Base-by-base conservation (phyloP, 2,888 invertebrate species). In the Petrolisthes manimaculis region DNA sequence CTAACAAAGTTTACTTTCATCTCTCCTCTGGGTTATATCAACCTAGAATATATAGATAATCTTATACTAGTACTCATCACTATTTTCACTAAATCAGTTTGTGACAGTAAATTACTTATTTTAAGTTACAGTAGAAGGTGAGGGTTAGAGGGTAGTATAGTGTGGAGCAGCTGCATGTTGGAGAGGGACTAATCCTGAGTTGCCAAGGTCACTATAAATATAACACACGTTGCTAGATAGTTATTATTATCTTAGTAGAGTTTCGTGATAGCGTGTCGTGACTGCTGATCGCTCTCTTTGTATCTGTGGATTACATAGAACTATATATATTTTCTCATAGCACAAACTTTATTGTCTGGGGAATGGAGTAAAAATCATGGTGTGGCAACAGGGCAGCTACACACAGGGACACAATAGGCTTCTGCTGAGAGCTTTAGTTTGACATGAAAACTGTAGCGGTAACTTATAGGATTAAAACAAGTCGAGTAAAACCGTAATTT, bases 381-480 rank as follows among this genome's bases (percentile, higher is more conserved):
- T 14, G 24, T 12, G 54, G 21, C 53, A 37, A 54, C 18, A 5
- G 14, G n/a, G 21, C 14, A 53, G 14, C 77, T 24, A 14, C 77
- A 78, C 61, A 37, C 18, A 61, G 79, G 54, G 79, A 85, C 85
- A 85, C 85, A 85, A 85, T 85, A n/a, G 85, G 69, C 85, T 79
- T 84, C 37, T 79, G 21, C 79, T 78, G 75, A 67, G 53, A 85
- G 53, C 69, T 79, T 79, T 51, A 87, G 69, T 24, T n/a, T 75
- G 37, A 51, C 78, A 83, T 69, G 83, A 87, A 87, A 83, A 87
- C 69, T 87, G 86, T 87, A 83, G 86, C 83, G 21, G 61, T 78
- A 86, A 79, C 82, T 87, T 79, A 87, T 78, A 83, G 86, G 86
- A 87, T 87, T 83, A 87, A 67, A 69, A 83, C 83, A 87, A 87